Evolutionary conservation across 1,140 invertebrate genomes (phyloP), one percentile per base, ranked within the genome.

Genomic region (honey bee (Apis mellifera)): DNA sequence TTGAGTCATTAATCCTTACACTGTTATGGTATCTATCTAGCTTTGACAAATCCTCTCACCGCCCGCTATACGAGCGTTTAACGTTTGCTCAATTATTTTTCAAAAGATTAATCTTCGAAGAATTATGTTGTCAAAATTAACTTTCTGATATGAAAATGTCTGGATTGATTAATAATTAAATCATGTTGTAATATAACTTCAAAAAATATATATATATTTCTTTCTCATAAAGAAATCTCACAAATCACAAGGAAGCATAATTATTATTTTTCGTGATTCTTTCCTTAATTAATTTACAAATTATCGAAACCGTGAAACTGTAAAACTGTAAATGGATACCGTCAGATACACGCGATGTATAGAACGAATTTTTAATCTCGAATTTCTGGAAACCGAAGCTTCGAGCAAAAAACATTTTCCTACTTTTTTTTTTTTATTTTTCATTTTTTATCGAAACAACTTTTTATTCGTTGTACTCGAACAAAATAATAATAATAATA

Each of bases 1-100:
- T 50, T 19, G 17, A 64, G 23, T n/a, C 73, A 75, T 62, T 62
- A 75, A 75, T 75, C 73, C 48, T 75, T 62, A 9, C 42, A 11
- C 8, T 62, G 48, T 62, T 75, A 12, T 50, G 12, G 42, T 13
- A 48, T 42, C 32, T 60, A 23, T 50, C 12, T 26, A 76, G 15
- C 9, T 12, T 64, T 23, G 9, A 26, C 19, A 65, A 50, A 52
- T 59, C 17, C 23, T 26, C 23, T 26, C 60, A n/a, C 65, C 50
- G 32, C 2, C 5, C 32, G 7, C 7, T 12, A n/a, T 54, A 32
- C 11, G 52, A 62, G 42, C 32, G 32, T 48, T 59, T 60, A 21
- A 48, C 26, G 19, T 23, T 26, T 23, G 23, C 17, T 42, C n/a
- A 19, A 19, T 59, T 73, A 26, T 21, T n/a, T 57, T 52, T 54